Conservation (phyloP, 2,797 vertebrate genomes). For the Oryzias sinensis region DNA sequence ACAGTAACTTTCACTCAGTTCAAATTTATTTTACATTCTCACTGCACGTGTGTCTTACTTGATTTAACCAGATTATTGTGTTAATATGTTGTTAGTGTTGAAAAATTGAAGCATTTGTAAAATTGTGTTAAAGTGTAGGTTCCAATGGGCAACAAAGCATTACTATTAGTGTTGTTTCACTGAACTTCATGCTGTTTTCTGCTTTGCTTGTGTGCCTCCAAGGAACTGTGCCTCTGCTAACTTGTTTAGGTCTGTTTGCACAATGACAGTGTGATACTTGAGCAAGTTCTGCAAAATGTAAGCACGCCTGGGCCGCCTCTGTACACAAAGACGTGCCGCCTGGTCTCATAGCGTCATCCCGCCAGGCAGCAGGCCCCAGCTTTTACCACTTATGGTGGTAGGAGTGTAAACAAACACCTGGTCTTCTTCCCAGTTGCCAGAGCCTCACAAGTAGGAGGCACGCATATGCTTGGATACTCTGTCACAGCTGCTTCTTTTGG, state of each 20-base stretch:
- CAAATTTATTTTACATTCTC: too few relatives aligned
- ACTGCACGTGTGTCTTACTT: too few relatives aligned
- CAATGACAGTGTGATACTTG: conserved; percentile 50
- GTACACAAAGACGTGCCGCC: conserved; percentile 54
- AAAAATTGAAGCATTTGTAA: too few relatives aligned
- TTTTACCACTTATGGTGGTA: conserved; percentile 61
- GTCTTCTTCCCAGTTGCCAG: conserved; percentile 51
- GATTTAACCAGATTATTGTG: too few relatives aligned
- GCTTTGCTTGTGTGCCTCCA: conserved; percentile 27
- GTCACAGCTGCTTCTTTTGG: conserved; percentile 53
- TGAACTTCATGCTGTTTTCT: background rate
- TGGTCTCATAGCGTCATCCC: conserved; percentile 25
- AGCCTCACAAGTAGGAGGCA: conserved; percentile 42
- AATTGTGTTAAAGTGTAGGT: too few relatives aligned
- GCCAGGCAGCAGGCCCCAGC: conserved; percentile 39
- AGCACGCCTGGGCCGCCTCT: conserved; percentile 51
- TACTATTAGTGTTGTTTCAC: background rate
- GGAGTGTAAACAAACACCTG: conserved; percentile 69
- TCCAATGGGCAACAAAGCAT: too few relatives aligned
- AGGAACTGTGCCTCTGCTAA: conserved; percentile 27
- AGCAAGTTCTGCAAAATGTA: conserved; percentile 51
- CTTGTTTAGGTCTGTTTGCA: conserved; percentile 56
- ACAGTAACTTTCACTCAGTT: too few relatives aligned
- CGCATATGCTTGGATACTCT: conserved; percentile 17
- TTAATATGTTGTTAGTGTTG: too few relatives aligned